A percentile compares a stretch with the other conserved stretches of the same genome.
phyloP scores from a whole-genome alignment of 2,113 vertebrate genomes.

The Anhinga anhinga region DNA sequence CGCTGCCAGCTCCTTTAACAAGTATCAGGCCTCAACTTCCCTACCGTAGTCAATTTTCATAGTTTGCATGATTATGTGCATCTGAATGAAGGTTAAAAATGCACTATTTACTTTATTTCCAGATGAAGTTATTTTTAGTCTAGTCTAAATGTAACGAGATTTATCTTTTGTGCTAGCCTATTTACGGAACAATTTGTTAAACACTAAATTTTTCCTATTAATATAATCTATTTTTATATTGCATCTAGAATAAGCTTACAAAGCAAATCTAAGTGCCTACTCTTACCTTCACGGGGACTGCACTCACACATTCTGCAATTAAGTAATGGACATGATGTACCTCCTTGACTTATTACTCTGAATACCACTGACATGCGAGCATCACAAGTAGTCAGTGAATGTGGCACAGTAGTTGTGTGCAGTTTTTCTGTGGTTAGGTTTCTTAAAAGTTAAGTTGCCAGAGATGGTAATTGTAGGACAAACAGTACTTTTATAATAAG shows the following conservation, averaged over 20 bases:
- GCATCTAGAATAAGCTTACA: slow-evolving; percentile 64
- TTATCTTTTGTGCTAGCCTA: slow-evolving; percentile 46
- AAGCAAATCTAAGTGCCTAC: slow-evolving; percentile 74
- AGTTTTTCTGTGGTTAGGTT: neutral
- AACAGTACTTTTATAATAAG: neutral
- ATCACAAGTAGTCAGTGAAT: neutral
- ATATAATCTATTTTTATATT: slow-evolving; percentile 81
- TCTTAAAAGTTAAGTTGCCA: neutral
- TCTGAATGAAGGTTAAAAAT: slow-evolving; percentile 54
- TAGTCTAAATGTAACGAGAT: slow-evolving; percentile 15
- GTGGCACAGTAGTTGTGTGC: neutral
- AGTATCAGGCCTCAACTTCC: neutral
- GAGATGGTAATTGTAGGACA: neutral
- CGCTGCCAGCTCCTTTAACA: neutral
- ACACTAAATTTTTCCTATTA: slow-evolving; percentile 77
- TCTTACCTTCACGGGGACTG: neutral
- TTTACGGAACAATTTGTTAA: slow-evolving; percentile 67
- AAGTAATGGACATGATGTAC: neutral
- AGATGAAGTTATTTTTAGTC: slow-evolving; percentile 58
- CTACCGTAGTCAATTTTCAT: neutral
- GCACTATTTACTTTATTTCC: slow-evolving; percentile 62
- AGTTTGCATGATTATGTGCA: slow-evolving; percentile 36
- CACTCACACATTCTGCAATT: neutral
- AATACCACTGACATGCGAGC: neutral
- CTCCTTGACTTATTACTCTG: neutral